phyloP scores from a whole-genome alignment of 2,888 invertebrate genomes.

The Cheilosia grossa region DNA sequence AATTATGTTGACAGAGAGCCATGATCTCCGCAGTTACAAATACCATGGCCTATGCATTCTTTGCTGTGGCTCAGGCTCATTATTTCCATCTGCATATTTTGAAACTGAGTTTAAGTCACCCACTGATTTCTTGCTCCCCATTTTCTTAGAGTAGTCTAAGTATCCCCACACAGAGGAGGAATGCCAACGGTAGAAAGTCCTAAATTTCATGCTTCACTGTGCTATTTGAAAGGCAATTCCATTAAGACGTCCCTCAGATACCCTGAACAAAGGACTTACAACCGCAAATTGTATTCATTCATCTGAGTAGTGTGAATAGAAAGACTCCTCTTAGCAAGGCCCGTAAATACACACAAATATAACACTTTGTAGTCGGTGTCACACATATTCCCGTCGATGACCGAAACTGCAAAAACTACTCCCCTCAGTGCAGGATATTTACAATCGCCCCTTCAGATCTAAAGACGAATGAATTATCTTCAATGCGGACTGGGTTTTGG shows the following conservation, averaged over 20 bases:
- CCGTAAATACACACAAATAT: neutral
- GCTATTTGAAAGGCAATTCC: slow-evolving; percentile 9
- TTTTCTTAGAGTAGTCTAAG: too few relatives aligned
- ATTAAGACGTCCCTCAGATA: neutral
- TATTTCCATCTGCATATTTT: too few relatives aligned
- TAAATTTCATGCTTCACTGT: neutral
- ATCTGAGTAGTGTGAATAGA: slow-evolving; percentile 8
- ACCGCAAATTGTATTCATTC: slow-evolving; percentile 12
- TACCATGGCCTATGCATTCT: too few relatives aligned
- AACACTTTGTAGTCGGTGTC: slow-evolving; percentile 10
- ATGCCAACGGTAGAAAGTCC: neutral
- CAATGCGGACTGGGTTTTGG: slow-evolving; percentile 31
- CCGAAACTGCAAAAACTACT: slow-evolving; percentile 27
- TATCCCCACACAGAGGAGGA: too few relatives aligned
- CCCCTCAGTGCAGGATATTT: slow-evolving; percentile 29
- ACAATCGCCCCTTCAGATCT: slow-evolving; percentile 1
- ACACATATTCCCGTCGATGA: slow-evolving; percentile 22
- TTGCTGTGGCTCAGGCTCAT: too few relatives aligned
- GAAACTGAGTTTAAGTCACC: too few relatives aligned
- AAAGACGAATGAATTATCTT: slow-evolving; percentile 52
- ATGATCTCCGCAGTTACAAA: too few relatives aligned
- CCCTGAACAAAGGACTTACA: slow-evolving; percentile 2
- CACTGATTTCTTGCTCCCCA: too few relatives aligned
- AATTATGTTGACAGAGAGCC: too few relatives aligned
- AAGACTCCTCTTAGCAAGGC: neutral